Evolutionary conservation across 2,888 invertebrate genomes (phyloP).

Genomic region (Dryobota labecula): DNA sequence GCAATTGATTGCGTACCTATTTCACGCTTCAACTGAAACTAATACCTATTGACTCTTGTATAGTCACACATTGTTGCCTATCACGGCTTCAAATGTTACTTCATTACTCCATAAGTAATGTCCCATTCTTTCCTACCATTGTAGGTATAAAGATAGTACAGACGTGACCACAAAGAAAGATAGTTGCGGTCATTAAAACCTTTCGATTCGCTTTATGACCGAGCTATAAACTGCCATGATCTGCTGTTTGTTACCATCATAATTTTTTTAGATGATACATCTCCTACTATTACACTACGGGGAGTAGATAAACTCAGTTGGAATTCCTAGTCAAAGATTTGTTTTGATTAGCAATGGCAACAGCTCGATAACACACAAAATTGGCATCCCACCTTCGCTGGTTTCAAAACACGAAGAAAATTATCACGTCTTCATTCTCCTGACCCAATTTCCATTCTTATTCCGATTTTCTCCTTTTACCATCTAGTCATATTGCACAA

Average conservation of each 20-base stretch:
- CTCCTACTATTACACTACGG: neutral
- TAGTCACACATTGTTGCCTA: neutral
- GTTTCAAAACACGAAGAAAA: neutral
- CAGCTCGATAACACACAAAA: neutral
- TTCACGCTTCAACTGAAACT: constrained; percentile 5
- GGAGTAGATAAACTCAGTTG: constrained; percentile 1
- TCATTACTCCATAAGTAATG: neutral
- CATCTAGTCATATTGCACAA: neutral
- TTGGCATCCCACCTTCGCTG: neutral
- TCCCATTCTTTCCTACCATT: neutral
- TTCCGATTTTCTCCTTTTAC: neutral
- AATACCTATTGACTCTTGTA: neutral
- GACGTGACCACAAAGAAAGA: neutral
- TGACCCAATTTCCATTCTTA: neutral
- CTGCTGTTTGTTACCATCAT: neutral
- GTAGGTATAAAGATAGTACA: neutral
- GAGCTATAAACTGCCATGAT: neutral
- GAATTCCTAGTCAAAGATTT: neutral
- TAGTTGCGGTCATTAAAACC: neutral
- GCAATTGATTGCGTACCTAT: constrained; percentile 15
- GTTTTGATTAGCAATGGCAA: constrained; percentile 40
- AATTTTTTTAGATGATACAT: neutral
- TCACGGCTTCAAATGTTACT: neutral
- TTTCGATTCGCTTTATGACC: neutral
- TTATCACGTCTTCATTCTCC: neutral